Conservation (phyloP, 2,888 invertebrate species). For the Xanthia icteritia region DNA sequence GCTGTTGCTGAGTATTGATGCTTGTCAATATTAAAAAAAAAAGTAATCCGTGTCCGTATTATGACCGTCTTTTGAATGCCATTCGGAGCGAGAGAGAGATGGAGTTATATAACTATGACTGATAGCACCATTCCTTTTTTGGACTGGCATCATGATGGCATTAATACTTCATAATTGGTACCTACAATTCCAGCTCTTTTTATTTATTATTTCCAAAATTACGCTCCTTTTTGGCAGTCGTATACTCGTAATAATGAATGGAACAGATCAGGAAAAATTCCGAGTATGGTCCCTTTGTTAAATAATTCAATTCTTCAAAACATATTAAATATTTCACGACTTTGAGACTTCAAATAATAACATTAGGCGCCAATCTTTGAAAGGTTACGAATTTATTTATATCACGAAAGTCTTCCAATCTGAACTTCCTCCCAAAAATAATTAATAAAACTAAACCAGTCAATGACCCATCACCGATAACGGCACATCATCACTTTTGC, state of each 20-base stretch:
- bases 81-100: not conserved
- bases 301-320: too few species aligned
- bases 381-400: not conserved
- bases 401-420: too few species aligned
- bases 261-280: too few species aligned
- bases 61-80: not conserved
- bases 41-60: too few species aligned
- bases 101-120: not conserved
- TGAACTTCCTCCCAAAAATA: not conserved
- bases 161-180: not conserved
- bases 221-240: too few species aligned
- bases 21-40: not conserved
- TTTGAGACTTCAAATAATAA: not conserved
- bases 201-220: too few species aligned
- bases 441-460: not conserved
- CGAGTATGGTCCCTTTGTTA: too few species aligned
- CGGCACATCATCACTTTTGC: conserved; percentile 3
- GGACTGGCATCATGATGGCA: not conserved
- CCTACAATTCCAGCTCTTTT: not conserved
- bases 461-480: conserved; percentile 27
- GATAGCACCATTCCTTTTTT: not conserved
- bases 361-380: not conserved
- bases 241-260: too few species aligned
- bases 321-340: not conserved
- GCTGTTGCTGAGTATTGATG: not conserved